Conservation (phyloP, 2,888 invertebrate species). For the Plebejus argus region DNA sequence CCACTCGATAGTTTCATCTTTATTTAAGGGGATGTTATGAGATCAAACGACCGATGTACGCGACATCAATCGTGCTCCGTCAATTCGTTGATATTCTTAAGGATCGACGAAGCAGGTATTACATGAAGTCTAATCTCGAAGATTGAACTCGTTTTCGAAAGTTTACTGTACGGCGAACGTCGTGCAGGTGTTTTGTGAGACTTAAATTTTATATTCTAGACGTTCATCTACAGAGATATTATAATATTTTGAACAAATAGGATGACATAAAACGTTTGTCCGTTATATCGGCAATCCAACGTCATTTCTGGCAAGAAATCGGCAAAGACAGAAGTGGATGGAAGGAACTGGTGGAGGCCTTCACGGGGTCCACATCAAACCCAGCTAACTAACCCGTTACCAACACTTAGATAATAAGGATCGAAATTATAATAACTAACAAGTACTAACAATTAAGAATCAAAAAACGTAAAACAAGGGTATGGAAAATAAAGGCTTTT, state of each 20-base stretch:
- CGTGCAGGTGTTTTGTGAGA: not conserved
- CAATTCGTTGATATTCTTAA: conserved; percentile 1
- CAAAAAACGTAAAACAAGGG: too few species aligned
- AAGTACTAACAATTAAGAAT: too few species aligned
- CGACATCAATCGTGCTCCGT: not conserved
- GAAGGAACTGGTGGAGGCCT: too few species aligned
- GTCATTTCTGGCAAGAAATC: too few species aligned
- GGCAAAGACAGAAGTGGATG: too few species aligned
- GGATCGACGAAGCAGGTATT: not conserved
- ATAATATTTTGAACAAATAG: not conserved
- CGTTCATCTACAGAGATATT: not conserved
- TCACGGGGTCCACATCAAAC: too few species aligned
- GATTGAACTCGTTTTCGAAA: not conserved
- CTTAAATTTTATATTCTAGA: not conserved
- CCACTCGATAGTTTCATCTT: conserved; percentile 26
- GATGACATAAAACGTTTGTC: too few species aligned
- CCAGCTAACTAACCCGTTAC: too few species aligned
- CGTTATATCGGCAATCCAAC: too few species aligned
- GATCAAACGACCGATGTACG: not conserved
- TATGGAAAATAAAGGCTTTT: too few species aligned
- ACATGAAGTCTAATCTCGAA: not conserved
- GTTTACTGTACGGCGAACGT: not conserved
- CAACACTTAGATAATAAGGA: too few species aligned
- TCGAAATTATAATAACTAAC: too few species aligned
- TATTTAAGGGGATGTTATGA: conserved; percentile 21